Percentiles rank a stretch among this genome's conserved stretches.
These are phyloP conservation scores for Chironomus tepperi DNA, from an alignment of 1,140 invertebrate species.

Conservation along the genomic window DNA sequence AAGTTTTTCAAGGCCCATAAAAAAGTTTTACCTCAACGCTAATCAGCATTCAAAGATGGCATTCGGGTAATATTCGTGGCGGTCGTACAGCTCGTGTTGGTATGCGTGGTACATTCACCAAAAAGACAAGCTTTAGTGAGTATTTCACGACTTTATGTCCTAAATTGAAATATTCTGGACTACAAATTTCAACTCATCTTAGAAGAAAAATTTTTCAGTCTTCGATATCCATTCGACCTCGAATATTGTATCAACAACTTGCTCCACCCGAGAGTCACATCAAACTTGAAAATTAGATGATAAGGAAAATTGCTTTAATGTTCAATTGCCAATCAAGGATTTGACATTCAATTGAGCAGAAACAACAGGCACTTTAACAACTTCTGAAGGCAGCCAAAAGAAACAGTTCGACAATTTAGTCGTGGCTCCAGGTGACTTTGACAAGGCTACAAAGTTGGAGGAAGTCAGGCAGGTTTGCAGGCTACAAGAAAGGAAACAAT, in stretches of 20 bases:
- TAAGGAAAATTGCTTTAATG: conserved; percentile 62
- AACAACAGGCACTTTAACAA: conserved; percentile 85
- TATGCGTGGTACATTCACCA: neutral
- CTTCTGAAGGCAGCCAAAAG: conserved; percentile 89
- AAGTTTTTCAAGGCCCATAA: neutral
- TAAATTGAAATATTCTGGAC: neutral
- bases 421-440: conserved; percentile 85
- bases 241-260: conserved; percentile 80
- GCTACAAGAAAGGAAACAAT: conserved; percentile 98
- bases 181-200: no score
- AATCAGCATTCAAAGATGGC: conserved; percentile 26
- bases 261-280: conserved; percentile 64
- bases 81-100: conserved; percentile 20
- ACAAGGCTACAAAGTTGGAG: conserved; percentile 92
- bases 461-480: conserved; percentile 93
- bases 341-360: conserved; percentile 78
- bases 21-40: neutral
- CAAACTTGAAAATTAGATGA: conserved; percentile 74
- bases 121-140: neutral
- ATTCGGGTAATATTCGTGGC: conserved; percentile 19
- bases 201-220: conserved; percentile 36
- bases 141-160: neutral
- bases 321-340: conserved; percentile 82
- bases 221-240: conserved; percentile 84
- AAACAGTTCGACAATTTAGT: conserved; percentile 87